These are phyloP conservation scores for Amiota mariae DNA, from an alignment of 2,888 invertebrate species.

Conservation along the genomic window DNA sequence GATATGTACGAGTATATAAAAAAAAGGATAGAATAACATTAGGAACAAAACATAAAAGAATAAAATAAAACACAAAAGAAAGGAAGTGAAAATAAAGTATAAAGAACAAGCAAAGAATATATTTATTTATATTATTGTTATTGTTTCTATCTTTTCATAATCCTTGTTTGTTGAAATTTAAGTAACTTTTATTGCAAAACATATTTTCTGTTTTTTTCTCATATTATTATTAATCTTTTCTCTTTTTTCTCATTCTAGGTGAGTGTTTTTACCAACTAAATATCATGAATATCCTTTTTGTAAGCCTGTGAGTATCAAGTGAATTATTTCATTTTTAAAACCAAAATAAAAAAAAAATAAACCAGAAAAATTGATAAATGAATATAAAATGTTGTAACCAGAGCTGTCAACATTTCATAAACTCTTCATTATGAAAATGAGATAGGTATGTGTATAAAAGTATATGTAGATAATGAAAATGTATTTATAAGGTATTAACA, in stretches of 20 bases:
- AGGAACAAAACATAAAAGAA: no score
- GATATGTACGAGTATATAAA: no score
- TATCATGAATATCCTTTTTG: not conserved
- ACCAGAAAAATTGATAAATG: not conserved
- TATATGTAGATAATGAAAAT: no score
- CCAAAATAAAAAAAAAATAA: not conserved
- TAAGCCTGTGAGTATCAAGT: not conserved
- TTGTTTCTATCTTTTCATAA: not conserved
- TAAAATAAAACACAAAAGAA: not conserved
- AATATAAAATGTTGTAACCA: conserved; percentile 3
- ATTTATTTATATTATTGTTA: not conserved
- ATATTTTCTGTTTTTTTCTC: no score
- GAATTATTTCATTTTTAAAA: not conserved
- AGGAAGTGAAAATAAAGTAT: not conserved
- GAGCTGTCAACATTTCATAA: conserved; percentile 49
- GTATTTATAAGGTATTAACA: no score
- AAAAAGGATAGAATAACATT: no score
- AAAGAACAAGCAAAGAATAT: not conserved
- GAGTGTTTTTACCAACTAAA: not conserved
- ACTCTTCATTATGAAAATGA: conserved; percentile 47
- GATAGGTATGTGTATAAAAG: not conserved
- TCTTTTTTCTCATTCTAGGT: conserved; percentile 12
- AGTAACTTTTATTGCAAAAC: not conserved
- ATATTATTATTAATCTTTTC: no score
- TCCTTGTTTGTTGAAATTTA: conserved; percentile 10